These are phyloP conservation scores for Trematomus bernacchii DNA, from an alignment of 2,797 vertebrate species.

Conservation along the genomic window DNA sequence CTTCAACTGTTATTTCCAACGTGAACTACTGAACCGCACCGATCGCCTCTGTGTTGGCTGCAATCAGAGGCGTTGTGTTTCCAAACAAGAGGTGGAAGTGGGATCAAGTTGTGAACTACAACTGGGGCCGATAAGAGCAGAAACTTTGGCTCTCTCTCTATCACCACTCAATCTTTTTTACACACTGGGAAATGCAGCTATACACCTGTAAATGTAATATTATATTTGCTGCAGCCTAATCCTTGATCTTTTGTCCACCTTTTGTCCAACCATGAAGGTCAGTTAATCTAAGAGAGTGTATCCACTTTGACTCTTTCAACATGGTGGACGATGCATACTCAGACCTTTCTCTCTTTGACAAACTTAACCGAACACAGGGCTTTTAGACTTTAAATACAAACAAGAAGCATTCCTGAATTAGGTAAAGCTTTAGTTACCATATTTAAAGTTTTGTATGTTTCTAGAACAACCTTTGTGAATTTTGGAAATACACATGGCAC, in stretches of 20 bases:
- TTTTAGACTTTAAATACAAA: neutral
- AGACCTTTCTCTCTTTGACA: neutral
- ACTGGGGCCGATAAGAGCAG: neutral
- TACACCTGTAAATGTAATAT: neutral
- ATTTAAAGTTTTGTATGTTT: conserved; percentile 12
- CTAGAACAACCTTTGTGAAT: neutral
- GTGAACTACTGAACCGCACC: neutral
- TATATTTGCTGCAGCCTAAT: neutral
- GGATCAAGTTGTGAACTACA: conserved; percentile 2
- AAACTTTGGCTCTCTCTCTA: neutral
- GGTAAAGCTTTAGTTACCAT: neutral
- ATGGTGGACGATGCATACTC: neutral
- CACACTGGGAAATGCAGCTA: neutral
- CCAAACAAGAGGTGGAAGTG: neutral
- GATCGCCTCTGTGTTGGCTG: neutral
- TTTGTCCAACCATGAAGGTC: neutral
- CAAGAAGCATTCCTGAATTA: neutral
- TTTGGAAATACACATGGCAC: neutral
- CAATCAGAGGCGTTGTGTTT: neutral
- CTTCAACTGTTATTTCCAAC: neutral
- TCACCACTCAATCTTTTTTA: neutral
- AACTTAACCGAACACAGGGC: neutral
- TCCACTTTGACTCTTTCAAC: neutral
- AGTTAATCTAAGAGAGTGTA: neutral
- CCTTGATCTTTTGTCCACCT: neutral